Percentiles rank a stretch among this genome's conserved stretches.
These are phyloP conservation scores for Pimpla rufipes DNA, from an alignment of 2,888 invertebrate species.

Conservation along the genomic window DNA sequence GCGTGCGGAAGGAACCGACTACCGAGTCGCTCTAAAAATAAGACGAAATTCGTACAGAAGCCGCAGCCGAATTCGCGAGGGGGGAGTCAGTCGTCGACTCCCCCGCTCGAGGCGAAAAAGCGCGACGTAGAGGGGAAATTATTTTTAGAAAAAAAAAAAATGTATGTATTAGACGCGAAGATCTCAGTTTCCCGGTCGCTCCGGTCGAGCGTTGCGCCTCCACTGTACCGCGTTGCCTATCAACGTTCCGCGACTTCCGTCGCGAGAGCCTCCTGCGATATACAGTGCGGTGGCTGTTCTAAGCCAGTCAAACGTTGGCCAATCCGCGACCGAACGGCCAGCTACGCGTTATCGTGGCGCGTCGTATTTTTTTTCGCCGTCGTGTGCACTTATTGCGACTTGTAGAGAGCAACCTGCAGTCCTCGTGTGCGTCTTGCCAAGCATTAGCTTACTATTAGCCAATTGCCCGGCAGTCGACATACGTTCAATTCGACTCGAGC, in stretches of 20 bases:
- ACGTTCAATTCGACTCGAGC: neutral
- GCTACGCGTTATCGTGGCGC: slow-evolving; percentile 41
- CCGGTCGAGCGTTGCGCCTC: slow-evolving; percentile 37
- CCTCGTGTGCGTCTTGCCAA: slow-evolving; percentile 42
- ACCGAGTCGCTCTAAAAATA: slow-evolving; percentile 63
- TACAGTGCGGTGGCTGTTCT: slow-evolving; percentile 14
- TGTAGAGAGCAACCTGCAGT: slow-evolving; percentile 10
- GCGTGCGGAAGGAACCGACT: slow-evolving; percentile 43
- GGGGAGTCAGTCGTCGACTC: neutral
- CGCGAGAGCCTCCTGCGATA: slow-evolving; percentile 1
- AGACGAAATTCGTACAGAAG: slow-evolving; percentile 6
- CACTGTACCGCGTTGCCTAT: slow-evolving; percentile 22
- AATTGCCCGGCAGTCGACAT: slow-evolving; percentile 12
- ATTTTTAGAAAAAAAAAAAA: slow-evolving; percentile 66
- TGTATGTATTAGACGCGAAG: slow-evolving; percentile 24
- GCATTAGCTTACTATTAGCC: slow-evolving; percentile 25
- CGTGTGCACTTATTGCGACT: slow-evolving; percentile 43
- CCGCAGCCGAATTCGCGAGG: slow-evolving; percentile 26
- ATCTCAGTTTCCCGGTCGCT: slow-evolving; percentile 50
- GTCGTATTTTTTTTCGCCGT: slow-evolving; percentile 56
- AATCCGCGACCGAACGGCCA: slow-evolving; percentile 15
- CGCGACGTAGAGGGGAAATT: slow-evolving; percentile 53
- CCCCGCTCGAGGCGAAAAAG: slow-evolving; percentile 3
- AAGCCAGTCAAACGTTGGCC: slow-evolving; percentile 8
- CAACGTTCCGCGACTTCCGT: slow-evolving; percentile 47